Percentiles rank a stretch among this genome's conserved stretches.
phyloP scores from a whole-genome alignment of 2,113 vertebrate genomes.

The Collichthys lucidus region DNA sequence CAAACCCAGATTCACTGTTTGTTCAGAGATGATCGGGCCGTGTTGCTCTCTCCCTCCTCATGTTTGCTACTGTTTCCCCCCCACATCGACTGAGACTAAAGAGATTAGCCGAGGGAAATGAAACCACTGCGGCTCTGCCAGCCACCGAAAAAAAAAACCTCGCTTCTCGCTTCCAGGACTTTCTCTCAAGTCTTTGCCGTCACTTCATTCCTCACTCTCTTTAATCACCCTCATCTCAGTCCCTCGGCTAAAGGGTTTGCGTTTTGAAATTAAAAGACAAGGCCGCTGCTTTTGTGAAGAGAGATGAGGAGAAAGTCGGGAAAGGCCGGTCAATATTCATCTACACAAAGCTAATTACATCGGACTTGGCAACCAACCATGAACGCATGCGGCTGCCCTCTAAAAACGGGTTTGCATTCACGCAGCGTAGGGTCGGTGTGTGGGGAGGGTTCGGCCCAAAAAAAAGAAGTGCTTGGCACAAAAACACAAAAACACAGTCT shows the following conservation, averaged over 20 bases:
- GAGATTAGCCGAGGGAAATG: constrained; percentile 66
- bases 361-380: constrained; percentile 54
- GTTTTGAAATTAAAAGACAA: constrained; percentile 56
- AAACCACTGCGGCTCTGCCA: constrained; percentile 60
- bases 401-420: constrained; percentile 39
- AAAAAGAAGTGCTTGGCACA: constrained; percentile 1
- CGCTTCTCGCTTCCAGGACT: constrained; percentile 52
- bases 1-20: constrained; percentile 32
- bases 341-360: constrained; percentile 60
- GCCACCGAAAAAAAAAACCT: constrained; percentile 22
- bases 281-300: constrained; percentile 32
- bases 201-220: constrained; percentile 50
- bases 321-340: constrained; percentile 49
- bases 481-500: neutral
- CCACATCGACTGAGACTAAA: constrained; percentile 66
- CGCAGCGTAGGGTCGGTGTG: neutral
- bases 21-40: constrained; percentile 38
- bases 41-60: constrained; percentile 30
- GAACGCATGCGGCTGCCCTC: constrained; percentile 17
- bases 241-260: constrained; percentile 17
- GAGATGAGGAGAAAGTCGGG: constrained; percentile 37
- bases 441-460: neutral
- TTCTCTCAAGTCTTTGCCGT: constrained; percentile 49
- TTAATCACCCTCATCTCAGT: constrained; percentile 55
- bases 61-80: constrained; percentile 52